phyloP scores from a whole-genome alignment of 2,797 vertebrate genomes.

The Siniperca undulata region DNA sequence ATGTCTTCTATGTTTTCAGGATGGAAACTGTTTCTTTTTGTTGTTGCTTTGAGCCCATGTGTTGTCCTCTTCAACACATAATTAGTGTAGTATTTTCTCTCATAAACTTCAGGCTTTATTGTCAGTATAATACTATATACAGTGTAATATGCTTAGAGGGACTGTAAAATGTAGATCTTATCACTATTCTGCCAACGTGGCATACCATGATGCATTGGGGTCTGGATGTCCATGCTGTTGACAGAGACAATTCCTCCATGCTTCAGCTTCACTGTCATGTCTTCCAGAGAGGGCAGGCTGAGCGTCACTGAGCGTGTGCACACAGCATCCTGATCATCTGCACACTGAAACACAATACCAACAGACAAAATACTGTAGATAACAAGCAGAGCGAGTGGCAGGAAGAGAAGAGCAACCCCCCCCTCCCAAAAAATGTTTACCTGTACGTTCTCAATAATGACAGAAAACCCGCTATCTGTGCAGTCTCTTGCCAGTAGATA shows the following conservation, averaged over 20 bases:
- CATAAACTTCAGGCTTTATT: not conserved
- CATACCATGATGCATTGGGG: constrained; percentile 91
- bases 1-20: not conserved
- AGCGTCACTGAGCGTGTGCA: constrained; percentile 92
- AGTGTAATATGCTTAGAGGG: not conserved
- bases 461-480: constrained; percentile 87
- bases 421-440: constrained; percentile 45
- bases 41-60: not conserved
- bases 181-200: constrained; percentile 9
- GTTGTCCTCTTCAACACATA: not conserved
- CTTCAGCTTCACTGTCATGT: constrained; percentile 92
- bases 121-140: not conserved
- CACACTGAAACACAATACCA: constrained; percentile 87
- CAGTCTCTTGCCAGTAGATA: constrained; percentile 94
- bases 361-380: constrained; percentile 12
- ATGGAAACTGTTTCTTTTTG: not conserved
- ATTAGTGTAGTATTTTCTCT: not conserved
- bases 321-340: constrained; percentile 92
- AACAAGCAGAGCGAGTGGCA: not conserved
- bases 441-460: constrained; percentile 94
- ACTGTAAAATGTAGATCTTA: not conserved
- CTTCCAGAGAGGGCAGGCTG: constrained; percentile 86
- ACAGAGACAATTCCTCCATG: constrained; percentile 92
- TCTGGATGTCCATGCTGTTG: constrained; percentile 92
- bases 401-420: not conserved